Conservation (phyloP, 2,888 invertebrate species). For the Drosophila maculinotata region DNA sequence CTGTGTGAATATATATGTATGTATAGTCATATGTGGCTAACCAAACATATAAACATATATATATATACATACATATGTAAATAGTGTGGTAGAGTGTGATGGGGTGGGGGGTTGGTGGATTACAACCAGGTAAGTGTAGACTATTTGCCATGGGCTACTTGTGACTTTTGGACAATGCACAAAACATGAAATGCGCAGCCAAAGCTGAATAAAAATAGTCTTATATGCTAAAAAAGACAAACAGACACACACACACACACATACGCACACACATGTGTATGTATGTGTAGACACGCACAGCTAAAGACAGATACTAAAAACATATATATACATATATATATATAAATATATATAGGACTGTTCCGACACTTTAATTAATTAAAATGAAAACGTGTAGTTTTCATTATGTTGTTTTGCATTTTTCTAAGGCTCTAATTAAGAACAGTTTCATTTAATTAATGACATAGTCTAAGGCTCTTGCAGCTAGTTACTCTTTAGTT, state of each 20-base stretch:
- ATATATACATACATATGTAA: constrained; percentile 1
- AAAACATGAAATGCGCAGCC: constrained; percentile 42
- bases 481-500: too few relatives aligned
- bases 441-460: neutral
- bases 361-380: constrained; percentile 2
- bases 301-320: constrained; percentile 9
- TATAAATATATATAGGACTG: constrained; percentile 8
- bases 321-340: constrained; percentile 9
- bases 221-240: constrained; percentile 23
- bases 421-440: too few relatives aligned
- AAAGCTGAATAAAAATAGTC: constrained; percentile 58
- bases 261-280: constrained; percentile 3
- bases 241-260: constrained; percentile 15
- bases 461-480: too few relatives aligned
- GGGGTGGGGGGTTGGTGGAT: neutral
- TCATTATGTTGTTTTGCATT: too few relatives aligned
- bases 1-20: constrained; percentile 17
- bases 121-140: constrained; percentile 33
- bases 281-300: constrained; percentile 13
- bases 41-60: neutral
- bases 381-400: neutral
- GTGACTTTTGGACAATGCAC: constrained; percentile 56
- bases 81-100: neutral
- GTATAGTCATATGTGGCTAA: neutral
- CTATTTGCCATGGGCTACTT: constrained; percentile 42